These are phyloP conservation scores for Corythornis cristatus DNA, from an alignment of 2,113 vertebrate species.

Conservation along the genomic window DNA sequence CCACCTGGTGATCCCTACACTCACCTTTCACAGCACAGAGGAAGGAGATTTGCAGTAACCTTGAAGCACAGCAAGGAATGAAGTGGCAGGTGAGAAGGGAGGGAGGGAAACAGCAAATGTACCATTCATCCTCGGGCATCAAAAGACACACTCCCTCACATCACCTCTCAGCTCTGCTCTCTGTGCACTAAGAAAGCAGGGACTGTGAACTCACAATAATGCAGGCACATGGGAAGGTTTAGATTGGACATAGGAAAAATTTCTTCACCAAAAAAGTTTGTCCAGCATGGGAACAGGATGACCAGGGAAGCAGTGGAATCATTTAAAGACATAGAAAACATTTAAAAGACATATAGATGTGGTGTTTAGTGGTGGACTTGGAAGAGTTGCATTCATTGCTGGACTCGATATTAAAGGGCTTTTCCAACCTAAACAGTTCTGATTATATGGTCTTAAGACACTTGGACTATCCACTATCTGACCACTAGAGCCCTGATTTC, in stretches of 20 bases:
- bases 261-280: no score
- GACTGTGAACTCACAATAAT: neutral
- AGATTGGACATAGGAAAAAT: no score
- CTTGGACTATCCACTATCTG: neutral
- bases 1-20: neutral
- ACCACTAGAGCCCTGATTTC: neutral
- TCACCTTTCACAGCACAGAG: neutral
- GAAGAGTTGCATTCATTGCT: no score
- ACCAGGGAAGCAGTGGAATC: neutral
- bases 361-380: no score
- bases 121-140: neutral
- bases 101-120: neutral
- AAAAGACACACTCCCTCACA: fast-evolving
- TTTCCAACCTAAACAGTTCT: no score
- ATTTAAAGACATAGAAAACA: no score
- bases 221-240: neutral
- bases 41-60: neutral
- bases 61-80: neutral
- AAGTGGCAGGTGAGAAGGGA: neutral
- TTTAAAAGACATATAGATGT: no score
- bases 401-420: no score
- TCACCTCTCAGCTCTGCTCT: neutral
- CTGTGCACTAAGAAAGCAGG: neutral
- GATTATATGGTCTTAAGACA: neutral
- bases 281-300: neutral